Evolutionary conservation across 2,888 invertebrate genomes (phyloP).

Genomic region (Agelastica alni): DNA sequence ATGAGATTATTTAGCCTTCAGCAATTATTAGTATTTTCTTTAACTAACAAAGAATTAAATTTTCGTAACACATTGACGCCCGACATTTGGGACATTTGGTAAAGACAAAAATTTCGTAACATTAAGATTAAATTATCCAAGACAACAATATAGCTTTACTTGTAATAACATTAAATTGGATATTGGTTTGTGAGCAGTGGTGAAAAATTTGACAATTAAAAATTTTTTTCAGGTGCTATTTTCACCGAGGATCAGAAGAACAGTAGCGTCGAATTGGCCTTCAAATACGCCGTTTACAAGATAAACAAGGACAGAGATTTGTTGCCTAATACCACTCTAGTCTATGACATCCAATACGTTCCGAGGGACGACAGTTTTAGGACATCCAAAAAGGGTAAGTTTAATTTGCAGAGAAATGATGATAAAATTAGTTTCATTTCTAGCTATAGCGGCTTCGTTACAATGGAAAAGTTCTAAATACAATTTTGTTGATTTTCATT

Average conservation of each 20-base stretch:
- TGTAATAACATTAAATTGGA: no score
- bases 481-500: no score
- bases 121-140: no score
- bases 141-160: no score
- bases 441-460: conserved; percentile 2
- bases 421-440: conserved; percentile 18
- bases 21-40: no score
- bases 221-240: conserved; percentile 75
- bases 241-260: conserved; percentile 90
- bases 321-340: conserved; percentile 82
- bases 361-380: conserved; percentile 89
- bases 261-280: conserved; percentile 85
- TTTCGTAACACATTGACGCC: no score
- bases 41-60: no score
- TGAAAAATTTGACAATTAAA: conserved; percentile 8
- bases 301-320: conserved; percentile 87
- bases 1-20: no score
- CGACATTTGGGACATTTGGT: no score
- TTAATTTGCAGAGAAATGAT: conserved; percentile 16
- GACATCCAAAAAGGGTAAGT: conserved; percentile 85
- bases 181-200: no score
- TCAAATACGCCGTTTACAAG: conserved; percentile 92
- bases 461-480: no score
- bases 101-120: no score
- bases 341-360: conserved; percentile 92